A percentile compares a stretch with the other conserved stretches of the same genome.
phyloP scores from a whole-genome alignment of 2,113 vertebrate species.

The Silurus glanis region DNA sequence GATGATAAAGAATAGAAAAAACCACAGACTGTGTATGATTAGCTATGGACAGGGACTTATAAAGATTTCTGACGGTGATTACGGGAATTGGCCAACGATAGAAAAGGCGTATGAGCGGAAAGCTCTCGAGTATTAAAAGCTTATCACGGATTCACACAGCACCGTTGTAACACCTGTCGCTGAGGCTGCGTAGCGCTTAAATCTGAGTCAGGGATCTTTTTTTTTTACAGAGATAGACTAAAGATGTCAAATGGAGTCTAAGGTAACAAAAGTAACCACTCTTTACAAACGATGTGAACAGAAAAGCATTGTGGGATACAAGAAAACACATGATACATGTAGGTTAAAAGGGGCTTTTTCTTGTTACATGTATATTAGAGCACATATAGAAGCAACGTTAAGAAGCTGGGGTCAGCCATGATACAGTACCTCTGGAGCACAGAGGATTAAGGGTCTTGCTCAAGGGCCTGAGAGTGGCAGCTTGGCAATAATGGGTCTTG shows the following conservation, averaged over 20 bases:
- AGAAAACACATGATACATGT: not conserved
- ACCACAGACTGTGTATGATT: not conserved
- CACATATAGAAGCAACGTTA: too few species aligned
- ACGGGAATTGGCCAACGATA: not conserved
- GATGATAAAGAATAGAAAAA: slow-evolving; percentile 12
- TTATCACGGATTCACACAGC: not conserved
- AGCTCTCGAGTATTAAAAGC: not conserved
- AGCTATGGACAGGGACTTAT: not conserved
- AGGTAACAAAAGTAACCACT: not conserved
- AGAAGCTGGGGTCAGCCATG: too few species aligned
- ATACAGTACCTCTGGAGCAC: too few species aligned
- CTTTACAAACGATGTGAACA: not conserved
- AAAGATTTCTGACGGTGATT: not conserved
- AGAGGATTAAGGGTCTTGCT: too few species aligned
- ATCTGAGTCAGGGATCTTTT: not conserved
- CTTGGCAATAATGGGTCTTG: too few species aligned
- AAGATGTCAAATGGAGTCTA: not conserved
- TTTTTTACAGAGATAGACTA: not conserved
- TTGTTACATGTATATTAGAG: too few species aligned
- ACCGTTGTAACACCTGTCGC: not conserved
- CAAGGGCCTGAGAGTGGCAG: too few species aligned
- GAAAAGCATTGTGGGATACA: not conserved
- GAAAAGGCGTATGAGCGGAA: not conserved
- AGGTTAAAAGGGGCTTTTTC: not conserved
- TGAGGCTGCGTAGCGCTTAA: not conserved